These are phyloP conservation scores for Crioceris asparagi DNA, from an alignment of 2,888 invertebrate species.

Conservation along the genomic window DNA sequence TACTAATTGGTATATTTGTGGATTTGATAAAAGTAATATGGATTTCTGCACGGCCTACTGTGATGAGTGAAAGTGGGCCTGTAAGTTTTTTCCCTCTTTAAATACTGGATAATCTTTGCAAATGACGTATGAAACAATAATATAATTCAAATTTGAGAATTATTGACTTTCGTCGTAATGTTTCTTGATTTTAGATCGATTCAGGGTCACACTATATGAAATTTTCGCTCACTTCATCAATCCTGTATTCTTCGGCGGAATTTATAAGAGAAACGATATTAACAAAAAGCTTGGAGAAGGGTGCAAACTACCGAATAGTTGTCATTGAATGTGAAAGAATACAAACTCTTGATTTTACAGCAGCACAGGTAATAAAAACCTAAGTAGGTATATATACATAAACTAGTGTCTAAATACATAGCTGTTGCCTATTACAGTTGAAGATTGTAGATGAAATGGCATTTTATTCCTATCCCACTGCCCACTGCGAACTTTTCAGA, in stretches of 20 bases:
- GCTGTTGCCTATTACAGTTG: too few species aligned
- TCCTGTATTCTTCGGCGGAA: slow-evolving; percentile 49
- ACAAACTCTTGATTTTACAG: slow-evolving; percentile 55
- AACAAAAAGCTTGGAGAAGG: slow-evolving; percentile 23
- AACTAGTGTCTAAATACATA: too few species aligned
- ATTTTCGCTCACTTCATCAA: slow-evolving; percentile 40
- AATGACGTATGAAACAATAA: background rate
- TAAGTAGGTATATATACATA: too few species aligned
- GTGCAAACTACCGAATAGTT: slow-evolving; percentile 33
- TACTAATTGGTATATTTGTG: slow-evolving; percentile 52
- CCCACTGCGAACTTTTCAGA: too few species aligned
- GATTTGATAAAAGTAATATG: slow-evolving; percentile 53
- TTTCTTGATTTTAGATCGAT: slow-evolving; percentile 19
- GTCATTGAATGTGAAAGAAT: slow-evolving; percentile 54
- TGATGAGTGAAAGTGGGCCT: slow-evolving; percentile 42
- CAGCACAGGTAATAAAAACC: slow-evolving; percentile 55
- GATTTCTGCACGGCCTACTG: slow-evolving; percentile 52
- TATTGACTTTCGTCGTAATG: too few species aligned
- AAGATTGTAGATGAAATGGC: too few species aligned
- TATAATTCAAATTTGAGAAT: too few species aligned
- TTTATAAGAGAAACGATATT: slow-evolving; percentile 42
- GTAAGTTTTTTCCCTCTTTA: slow-evolving; percentile 1
- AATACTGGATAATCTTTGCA: background rate
- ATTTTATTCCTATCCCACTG: too few species aligned
- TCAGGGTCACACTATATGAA: slow-evolving; percentile 13